A percentile compares a stretch with the other conserved stretches of the same genome.
Conservation (phyloP, 2,113 vertebrate genomes). For the Callipepla californica region DNA sequence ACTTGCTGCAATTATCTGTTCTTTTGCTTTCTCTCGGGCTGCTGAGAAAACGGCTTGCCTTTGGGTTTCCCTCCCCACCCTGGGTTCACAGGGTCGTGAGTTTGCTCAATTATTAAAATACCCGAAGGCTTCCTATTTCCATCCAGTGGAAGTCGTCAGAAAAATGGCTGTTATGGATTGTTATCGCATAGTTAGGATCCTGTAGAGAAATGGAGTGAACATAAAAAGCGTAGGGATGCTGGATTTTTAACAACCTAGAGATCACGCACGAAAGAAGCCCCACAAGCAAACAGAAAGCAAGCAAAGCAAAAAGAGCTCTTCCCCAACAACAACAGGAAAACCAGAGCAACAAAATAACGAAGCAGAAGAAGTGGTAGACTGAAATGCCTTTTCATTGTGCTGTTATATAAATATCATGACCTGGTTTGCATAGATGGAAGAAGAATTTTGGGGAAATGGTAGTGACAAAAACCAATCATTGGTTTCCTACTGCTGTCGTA, state of each 20-base stretch:
- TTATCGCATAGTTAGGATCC: not conserved
- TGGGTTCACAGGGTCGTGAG: not conserved
- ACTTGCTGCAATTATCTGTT: not conserved
- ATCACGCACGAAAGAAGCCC: not conserved
- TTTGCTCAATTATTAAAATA: conserved; percentile 40
- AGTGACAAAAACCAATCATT: not conserved
- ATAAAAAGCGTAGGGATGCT: not conserved
- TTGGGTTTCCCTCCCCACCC: not conserved
- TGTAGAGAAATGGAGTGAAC: not conserved
- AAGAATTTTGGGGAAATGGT: not conserved
- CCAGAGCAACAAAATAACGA: not conserved
- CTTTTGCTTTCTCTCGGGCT: not conserved
- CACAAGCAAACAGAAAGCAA: not conserved
- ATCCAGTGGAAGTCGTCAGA: not conserved
- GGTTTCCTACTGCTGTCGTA: not conserved
- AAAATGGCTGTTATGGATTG: not conserved
- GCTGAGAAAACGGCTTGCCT: not conserved
- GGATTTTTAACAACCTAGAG: not conserved
- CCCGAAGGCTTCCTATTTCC: conserved; percentile 3
- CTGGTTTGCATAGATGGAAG: not conserved
- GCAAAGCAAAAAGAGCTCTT: not conserved
- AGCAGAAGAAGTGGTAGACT: not conserved
- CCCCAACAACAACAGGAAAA: not conserved
- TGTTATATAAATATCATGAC: not conserved
- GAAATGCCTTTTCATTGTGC: not conserved